Evolutionary conservation across 2,888 invertebrate species (phyloP).

Genomic region (Eretmocerus hayati): DNA sequence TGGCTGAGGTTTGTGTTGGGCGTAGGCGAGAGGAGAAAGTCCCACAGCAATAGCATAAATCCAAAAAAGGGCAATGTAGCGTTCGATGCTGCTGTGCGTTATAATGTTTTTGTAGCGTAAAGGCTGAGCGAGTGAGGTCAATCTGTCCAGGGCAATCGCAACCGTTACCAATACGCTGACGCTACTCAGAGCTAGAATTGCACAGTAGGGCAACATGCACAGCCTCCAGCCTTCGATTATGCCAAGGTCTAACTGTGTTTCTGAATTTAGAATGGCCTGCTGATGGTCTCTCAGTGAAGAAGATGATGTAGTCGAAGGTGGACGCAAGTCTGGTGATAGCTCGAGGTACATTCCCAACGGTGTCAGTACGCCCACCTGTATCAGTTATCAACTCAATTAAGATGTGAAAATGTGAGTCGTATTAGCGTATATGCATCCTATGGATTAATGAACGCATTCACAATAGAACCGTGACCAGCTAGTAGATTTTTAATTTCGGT

Average conservation of each 20-base stretch:
- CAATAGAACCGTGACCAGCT: no score
- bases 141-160: slow-evolving; percentile 57
- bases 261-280: slow-evolving; percentile 25
- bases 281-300: no score
- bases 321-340: no score
- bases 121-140: slow-evolving; percentile 57
- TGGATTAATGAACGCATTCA: no score
- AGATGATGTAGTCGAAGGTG: no score
- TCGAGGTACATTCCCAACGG: slow-evolving; percentile 56
- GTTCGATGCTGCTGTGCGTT: slow-evolving; percentile 54
- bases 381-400: no score
- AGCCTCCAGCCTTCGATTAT: slow-evolving; percentile 27
- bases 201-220: slow-evolving; percentile 55
- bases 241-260: no score
- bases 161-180: slow-evolving; percentile 57
- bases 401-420: no score
- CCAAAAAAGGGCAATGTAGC: slow-evolving; percentile 55
- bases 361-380: slow-evolving; percentile 52
- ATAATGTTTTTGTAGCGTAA: slow-evolving; percentile 59
- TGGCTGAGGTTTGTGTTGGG: no score
- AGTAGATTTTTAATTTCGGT: no score
- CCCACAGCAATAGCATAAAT: slow-evolving; percentile 53
- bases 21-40: slow-evolving; percentile 51
- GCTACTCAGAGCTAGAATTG: slow-evolving; percentile 54
- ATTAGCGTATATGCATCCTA: no score